These are phyloP conservation scores for Synaphobranchus kaupii DNA, from an alignment of 2,797 vertebrate genomes.

Conservation along the genomic window DNA sequence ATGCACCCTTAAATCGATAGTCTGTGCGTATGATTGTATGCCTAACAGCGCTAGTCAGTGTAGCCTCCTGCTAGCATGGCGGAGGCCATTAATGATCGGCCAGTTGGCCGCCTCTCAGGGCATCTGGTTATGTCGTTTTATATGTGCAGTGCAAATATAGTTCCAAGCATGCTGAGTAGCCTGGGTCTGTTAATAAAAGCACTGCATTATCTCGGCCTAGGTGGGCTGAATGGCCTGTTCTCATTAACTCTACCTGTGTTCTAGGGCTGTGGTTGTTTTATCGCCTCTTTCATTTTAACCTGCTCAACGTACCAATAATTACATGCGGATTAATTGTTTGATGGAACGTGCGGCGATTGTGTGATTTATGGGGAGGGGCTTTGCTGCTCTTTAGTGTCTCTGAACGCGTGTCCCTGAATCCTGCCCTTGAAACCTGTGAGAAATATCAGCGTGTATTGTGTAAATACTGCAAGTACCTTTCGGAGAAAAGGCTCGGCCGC, in stretches of 20 bases:
- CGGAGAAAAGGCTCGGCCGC: neutral
- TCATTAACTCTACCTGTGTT: neutral
- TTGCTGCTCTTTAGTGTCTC: neutral
- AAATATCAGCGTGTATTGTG: neutral
- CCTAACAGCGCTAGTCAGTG: neutral
- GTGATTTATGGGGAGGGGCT: neutral
- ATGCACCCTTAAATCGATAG: neutral
- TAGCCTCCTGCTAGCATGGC: neutral
- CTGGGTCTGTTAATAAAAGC: neutral
- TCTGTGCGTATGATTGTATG: neutral
- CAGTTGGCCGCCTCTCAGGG: neutral
- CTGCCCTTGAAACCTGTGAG: conserved; percentile 3
- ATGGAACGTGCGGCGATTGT: neutral
- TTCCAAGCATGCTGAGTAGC: neutral
- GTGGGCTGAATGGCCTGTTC: neutral
- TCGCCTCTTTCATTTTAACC: neutral
- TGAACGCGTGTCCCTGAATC: neutral
- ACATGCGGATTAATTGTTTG: no score
- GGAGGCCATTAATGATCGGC: neutral
- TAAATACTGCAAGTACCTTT: neutral
- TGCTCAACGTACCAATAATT: neutral
- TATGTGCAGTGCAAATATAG: neutral
- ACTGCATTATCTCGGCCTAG: neutral
- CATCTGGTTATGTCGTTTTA: neutral
- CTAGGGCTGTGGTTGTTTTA: neutral